These are phyloP conservation scores for Tortricodes alternella DNA, from an alignment of 2,888 invertebrate species.

Conservation along the genomic window DNA sequence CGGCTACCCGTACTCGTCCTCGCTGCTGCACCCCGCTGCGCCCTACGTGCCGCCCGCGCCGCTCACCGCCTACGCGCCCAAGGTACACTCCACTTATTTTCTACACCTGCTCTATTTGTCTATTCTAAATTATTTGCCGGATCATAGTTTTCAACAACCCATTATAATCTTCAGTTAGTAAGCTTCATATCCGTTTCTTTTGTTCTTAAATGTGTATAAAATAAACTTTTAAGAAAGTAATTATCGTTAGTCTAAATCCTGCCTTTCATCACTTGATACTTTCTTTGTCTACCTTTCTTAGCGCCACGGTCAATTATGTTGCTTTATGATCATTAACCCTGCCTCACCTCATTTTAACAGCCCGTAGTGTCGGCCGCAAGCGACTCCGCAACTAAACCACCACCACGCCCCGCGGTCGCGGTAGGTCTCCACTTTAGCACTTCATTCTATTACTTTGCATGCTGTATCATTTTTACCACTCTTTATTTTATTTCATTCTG, in stretches of 20 bases:
- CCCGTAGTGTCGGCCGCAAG: slow-evolving; percentile 82
- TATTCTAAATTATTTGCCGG: too few species aligned
- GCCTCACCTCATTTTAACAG: slow-evolving; percentile 81
- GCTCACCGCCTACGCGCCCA: slow-evolving; percentile 92
- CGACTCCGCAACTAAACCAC: slow-evolving; percentile 81
- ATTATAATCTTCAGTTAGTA: neutral
- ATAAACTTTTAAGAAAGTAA: neutral
- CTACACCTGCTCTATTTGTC: neutral
- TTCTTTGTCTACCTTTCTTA: slow-evolving; percentile 40
- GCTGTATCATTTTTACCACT: slow-evolving; percentile 38
- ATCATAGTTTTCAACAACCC: too few species aligned
- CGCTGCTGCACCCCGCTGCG: slow-evolving; percentile 91
- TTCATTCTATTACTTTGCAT: slow-evolving; percentile 60
- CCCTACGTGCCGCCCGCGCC: slow-evolving; percentile 96
- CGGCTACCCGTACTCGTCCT: slow-evolving; percentile 89
- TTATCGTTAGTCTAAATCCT: neutral
- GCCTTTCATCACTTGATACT: slow-evolving; percentile 3
- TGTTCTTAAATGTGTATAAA: neutral
- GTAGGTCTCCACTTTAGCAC: slow-evolving; percentile 81
- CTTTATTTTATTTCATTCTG: slow-evolving; percentile 29
- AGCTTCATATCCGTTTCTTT: neutral
- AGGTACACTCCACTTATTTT: slow-evolving; percentile 80
- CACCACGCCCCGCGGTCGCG: slow-evolving; percentile 85
- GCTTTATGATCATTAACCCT: slow-evolving; percentile 79
- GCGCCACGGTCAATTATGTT: slow-evolving; percentile 61